A percentile compares a stretch with the other conserved stretches of the same genome.
These are phyloP conservation scores for Troides helena DNA, from an alignment of 2,888 invertebrate species.

Conservation along the genomic window DNA sequence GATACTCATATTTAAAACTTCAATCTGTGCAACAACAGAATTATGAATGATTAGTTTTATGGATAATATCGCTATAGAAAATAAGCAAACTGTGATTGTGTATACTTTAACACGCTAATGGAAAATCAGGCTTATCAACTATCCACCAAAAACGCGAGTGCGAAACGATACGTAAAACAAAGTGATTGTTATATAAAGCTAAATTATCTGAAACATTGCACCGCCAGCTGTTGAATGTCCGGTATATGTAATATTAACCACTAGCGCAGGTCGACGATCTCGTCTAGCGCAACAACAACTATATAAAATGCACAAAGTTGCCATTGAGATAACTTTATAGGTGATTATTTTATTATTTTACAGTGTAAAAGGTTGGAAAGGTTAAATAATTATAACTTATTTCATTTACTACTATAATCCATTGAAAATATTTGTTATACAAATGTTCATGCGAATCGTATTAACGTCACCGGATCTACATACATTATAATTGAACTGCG, in stretches of 20 bases:
- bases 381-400: background rate
- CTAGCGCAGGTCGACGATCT: constrained; percentile 18
- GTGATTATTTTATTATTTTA: constrained; percentile 7
- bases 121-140: background rate
- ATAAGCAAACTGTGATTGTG: too few relatives aligned
- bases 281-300: constrained; percentile 19
- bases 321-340: constrained; percentile 21
- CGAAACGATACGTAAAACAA: background rate
- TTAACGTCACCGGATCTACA: too few relatives aligned
- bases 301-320: constrained; percentile 25
- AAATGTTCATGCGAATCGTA: too few relatives aligned
- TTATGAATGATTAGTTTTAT: too few relatives aligned
- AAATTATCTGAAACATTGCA: constrained; percentile 13
- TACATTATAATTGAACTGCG: too few relatives aligned
- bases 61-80: too few relatives aligned
- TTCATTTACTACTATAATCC: too few relatives aligned
- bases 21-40: too few relatives aligned
- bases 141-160: background rate
- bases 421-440: too few relatives aligned
- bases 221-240: background rate
- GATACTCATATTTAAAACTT: too few relatives aligned
- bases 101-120: too few relatives aligned
- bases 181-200: constrained; percentile 7
- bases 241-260: constrained; percentile 6
- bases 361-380: background rate